Base-by-base conservation (phyloP, 2,888 invertebrate genomes). In the Eudasyphora cyanicolor region DNA sequence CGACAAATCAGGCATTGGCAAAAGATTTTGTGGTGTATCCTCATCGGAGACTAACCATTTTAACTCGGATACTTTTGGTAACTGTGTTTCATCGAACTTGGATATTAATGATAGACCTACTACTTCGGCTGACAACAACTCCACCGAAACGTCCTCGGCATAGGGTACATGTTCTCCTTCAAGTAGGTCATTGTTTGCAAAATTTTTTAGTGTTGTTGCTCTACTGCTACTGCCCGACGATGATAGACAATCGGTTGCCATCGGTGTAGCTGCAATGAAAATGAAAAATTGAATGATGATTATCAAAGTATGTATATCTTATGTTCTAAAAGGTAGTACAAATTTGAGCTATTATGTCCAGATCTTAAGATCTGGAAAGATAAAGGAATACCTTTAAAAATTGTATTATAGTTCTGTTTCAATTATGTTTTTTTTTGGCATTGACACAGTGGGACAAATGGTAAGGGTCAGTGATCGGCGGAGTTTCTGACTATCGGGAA, bases 31-130 rank as follows among this genome's bases (percentile, higher is more conserved):
- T 0, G 96, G 96, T 10, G 95, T 95, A 89, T 97, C 96, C 88
- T 91, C 89, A 87, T 96, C 96, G 0, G 96, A 95, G 0, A 97
- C 96, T 2, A 97, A 92, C 96, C 97, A 97, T 87, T 95, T 94
- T 49, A 97, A 91, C 87, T 96, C 96, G 0, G 95, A 95, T 2
- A 96, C 96, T 86, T 95, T 92, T 0, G 97, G 96, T 73, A 96
- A 92, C 88, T 95, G 95, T 87, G 95, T 95, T 87, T 96, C 95
- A 82, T 94, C 95, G 89, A 97, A 96, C 89, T 94, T 95, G 82
- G 95, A 94, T 77, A 97, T 94, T 27, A 97, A 91, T 24, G 95
- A 95, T 21, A 97, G 92, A 8, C 97, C 97, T 4, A 97, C 96
- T 14, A 95, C 94, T 92, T 97, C 97, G 0, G 97, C 97, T 0